Conservation (phyloP, 37 sponge, comb jelly and placozoan genomes). For the Halichondria panicea region DNA sequence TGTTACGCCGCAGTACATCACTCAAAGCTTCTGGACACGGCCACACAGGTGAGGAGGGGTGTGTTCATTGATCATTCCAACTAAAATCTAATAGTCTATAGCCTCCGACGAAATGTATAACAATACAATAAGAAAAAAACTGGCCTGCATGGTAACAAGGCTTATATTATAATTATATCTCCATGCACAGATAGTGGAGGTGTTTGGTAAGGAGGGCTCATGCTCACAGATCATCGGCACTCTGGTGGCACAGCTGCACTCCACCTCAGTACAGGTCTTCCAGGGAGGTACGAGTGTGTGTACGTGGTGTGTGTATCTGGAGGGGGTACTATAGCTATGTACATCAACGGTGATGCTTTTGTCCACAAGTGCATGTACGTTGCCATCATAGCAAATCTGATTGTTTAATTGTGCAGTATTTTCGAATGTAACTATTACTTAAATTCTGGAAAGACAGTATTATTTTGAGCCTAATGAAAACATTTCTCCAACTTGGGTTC, state of each 20-base stretch:
- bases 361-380: too few species aligned
- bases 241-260: conserved; percentile 39
- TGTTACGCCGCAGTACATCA: conserved; percentile 59
- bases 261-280: conserved; percentile 33
- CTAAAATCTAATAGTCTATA: not conserved
- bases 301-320: too few species aligned
- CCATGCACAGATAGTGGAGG: conserved; percentile 23
- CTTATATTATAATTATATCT: not conserved
- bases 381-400: too few species aligned
- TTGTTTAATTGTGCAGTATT: too few species aligned
- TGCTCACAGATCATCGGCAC: conserved; percentile 8
- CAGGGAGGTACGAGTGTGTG: conserved; percentile 40
- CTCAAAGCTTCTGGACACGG: conserved; percentile 46
- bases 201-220: conserved; percentile 25
- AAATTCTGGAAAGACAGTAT: too few species aligned
- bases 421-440: too few species aligned
- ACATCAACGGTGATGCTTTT: too few species aligned
- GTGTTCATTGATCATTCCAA: not conserved
- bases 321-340: too few species aligned
- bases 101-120: too few species aligned
- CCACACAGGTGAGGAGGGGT: conserved; percentile 42
- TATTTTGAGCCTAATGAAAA: too few species aligned
- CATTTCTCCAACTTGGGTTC: too few species aligned
- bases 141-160: not conserved
- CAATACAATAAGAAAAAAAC: too few species aligned